Percentiles rank a stretch among this genome's conserved stretches.
Conservation (phyloP, 2,113 vertebrate species). For the Naja naja region DNA sequence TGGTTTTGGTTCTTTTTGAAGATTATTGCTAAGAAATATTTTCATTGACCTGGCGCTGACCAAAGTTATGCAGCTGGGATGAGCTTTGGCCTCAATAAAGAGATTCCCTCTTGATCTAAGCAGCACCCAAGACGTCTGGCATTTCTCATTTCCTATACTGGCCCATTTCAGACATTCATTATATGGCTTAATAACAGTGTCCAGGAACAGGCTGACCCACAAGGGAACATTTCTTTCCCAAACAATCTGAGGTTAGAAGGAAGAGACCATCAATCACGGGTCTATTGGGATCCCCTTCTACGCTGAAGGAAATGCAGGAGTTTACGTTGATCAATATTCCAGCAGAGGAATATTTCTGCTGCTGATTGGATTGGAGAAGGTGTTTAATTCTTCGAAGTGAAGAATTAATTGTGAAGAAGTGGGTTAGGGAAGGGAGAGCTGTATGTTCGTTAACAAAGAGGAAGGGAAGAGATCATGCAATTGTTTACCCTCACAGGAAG, state of each 20-base stretch:
- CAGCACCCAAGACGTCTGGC: background rate
- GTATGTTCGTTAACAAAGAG: background rate
- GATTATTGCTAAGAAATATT: background rate
- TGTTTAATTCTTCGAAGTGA: too few species aligned
- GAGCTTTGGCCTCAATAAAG: background rate
- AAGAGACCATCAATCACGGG: background rate
- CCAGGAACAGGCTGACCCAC: background rate
- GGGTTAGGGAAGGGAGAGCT: background rate
- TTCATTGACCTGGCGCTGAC: background rate
- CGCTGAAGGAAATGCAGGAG: background rate
- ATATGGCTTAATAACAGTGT: background rate
- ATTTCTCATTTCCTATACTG: background rate
- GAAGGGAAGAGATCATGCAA: background rate
- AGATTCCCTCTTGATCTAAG: background rate
- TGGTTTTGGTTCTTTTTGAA: background rate
- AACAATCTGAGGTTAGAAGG: background rate
- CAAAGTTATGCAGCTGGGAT: background rate
- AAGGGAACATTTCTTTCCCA: background rate
- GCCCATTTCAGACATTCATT: background rate
- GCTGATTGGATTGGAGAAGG: background rate
- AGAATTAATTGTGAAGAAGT: too few species aligned
- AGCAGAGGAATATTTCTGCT: background rate
- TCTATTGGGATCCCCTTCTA: background rate
- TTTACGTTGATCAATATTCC: background rate
- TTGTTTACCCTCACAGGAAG: background rate